These are phyloP conservation scores for Coracopsis vasa DNA, from an alignment of 2,113 vertebrate genomes.

Conservation along the genomic window DNA sequence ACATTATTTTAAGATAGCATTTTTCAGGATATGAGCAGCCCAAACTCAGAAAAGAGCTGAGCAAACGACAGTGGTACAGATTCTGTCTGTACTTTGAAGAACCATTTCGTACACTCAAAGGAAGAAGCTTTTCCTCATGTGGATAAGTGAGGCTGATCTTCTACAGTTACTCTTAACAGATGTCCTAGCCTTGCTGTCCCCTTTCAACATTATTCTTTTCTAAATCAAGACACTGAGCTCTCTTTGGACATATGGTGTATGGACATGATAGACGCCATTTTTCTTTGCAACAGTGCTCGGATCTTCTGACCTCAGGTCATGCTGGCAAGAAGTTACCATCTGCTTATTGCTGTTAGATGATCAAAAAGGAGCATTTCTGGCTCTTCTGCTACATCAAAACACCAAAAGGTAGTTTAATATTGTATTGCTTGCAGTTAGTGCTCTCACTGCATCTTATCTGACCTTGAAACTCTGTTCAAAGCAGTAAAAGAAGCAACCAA, in stretches of 20 bases:
- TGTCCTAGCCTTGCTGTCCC: neutral
- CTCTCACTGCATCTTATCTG: neutral
- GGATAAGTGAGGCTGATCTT: neutral
- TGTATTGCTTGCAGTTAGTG: neutral
- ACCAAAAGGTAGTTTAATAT: neutral
- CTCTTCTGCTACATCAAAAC: neutral
- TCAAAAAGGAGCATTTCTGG: neutral
- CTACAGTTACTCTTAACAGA: slow-evolving; percentile 21
- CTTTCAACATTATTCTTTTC: slow-evolving; percentile 52
- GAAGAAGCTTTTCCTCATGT: neutral
- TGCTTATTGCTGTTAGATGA: slow-evolving; percentile 25
- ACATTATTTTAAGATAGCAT: neutral
- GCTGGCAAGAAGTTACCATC: slow-evolving; percentile 31
- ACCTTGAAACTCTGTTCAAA: slow-evolving; percentile 49
- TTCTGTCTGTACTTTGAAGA: neutral
- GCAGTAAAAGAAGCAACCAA: neutral
- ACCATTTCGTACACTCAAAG: neutral
- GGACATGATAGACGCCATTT: neutral
- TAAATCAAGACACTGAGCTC: slow-evolving; percentile 9
- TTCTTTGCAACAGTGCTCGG: neutral
- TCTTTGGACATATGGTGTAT: neutral
- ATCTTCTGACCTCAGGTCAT: slow-evolving; percentile 37
- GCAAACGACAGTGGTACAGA: neutral
- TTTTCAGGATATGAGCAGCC: neutral
- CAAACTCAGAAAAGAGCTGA: neutral